Percentiles rank a stretch among this genome's conserved stretches.
These are phyloP conservation scores for Avahi laniger DNA, from an alignment of 2,797 vertebrate species.

Conservation along the genomic window DNA sequence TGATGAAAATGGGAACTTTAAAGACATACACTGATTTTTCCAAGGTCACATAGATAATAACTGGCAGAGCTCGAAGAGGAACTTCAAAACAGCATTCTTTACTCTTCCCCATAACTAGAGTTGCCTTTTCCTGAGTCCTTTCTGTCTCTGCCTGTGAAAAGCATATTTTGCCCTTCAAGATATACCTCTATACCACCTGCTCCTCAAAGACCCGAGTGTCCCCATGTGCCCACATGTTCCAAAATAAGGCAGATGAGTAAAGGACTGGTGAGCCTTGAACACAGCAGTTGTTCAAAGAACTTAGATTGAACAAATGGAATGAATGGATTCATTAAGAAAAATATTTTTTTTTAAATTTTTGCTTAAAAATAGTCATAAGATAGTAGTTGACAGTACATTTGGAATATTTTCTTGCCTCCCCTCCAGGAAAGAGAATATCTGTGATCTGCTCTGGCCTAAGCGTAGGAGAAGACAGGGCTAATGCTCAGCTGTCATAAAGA, in stretches of 20 bases:
- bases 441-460: background rate
- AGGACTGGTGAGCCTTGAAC: background rate
- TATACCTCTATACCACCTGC: background rate
- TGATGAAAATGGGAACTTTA: conserved; percentile 31
- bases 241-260: background rate
- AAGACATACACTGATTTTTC: background rate
- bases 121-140: background rate
- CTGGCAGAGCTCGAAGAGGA: background rate
- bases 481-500: background rate
- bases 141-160: background rate
- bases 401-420: background rate
- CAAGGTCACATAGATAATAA: background rate
- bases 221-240: background rate
- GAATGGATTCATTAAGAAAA: conserved; percentile 8
- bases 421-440: background rate
- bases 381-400: background rate
- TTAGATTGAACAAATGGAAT: background rate
- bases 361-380: background rate
- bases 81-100: background rate
- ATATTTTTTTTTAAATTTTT: background rate
- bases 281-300: background rate
- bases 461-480: background rate
- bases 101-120: background rate
- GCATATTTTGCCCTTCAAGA: background rate
- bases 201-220: background rate